phyloP scores from a whole-genome alignment of 37 sponge, comb jelly and placozoan genomes.

The Mnemiopsis leidyi region DNA sequence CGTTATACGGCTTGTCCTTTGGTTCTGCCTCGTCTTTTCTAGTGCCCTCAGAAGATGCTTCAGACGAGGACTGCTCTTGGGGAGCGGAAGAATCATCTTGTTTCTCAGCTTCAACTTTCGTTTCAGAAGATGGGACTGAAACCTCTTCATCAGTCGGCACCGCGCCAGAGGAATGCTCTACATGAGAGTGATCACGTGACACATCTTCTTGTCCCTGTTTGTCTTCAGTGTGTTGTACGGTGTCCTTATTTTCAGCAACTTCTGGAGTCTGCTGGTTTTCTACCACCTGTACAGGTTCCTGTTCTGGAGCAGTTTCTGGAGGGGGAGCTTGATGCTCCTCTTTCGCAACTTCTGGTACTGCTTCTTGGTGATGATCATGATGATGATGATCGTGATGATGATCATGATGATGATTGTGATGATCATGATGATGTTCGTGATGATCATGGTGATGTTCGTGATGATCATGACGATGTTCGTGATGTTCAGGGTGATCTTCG shows the following conservation, averaged over 20 bases:
- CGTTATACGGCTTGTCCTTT: not conserved
- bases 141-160: no score
- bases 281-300: not conserved
- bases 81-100: no score
- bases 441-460: not conserved
- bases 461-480: not conserved
- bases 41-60: no score
- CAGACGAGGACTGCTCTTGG: no score
- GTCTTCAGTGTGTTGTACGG: not conserved
- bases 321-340: no score
- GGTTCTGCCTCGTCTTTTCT: not conserved
- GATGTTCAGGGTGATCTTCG: not conserved
- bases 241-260: not conserved
- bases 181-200: no score
- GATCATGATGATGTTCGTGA: not conserved
- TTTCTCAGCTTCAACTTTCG: no score
- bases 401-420: not conserved
- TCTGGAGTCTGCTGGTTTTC: not conserved
- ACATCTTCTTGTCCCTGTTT: no score
- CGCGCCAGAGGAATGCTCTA: no score
- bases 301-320: not conserved
- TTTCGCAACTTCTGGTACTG: no score
- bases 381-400: not conserved
- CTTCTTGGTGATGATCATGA: not conserved
- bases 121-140: no score